Evolutionary conservation across 2,797 vertebrate species (phyloP), one percentile per base, ranked within the genome.

Genomic region (Sandelia bainsii): DNA sequence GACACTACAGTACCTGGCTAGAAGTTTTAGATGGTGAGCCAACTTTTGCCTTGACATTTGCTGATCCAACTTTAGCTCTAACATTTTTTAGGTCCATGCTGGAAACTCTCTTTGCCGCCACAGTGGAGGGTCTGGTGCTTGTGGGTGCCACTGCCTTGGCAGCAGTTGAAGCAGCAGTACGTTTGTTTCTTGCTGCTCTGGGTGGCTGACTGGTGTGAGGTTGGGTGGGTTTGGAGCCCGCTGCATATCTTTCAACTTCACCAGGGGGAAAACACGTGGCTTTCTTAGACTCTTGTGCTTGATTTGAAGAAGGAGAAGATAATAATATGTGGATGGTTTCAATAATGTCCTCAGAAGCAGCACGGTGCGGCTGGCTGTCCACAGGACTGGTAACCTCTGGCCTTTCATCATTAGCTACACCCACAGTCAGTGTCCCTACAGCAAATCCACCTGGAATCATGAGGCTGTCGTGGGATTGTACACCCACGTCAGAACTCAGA

Each of bases 61-160:
- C 88, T 5, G 95, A 95, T 46, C 94, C 84, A 22, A 95, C 93
- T 89, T 96, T 97, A 48, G 96, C 92, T 73, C 95, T 96, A 20
- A 96, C 73, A 0, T 96, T 91, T 87, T 94, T 97, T 53, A 96
- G 93, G 81, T 96, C 95, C 29, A 93, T 92, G 88, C 91, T 96
- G 27, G 95, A 94, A 68, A 94, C 94, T 77, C 86, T 95, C 80
- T 96, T 92, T 6, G 92, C 83, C 45, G 95, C 94, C 0, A 64
- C 79, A 77, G 90, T 93, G 22, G 81, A 89, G 0, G 72, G 57
- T 87, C 92, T 95, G 69, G 67, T 77, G n/a, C 80, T 66, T 50
- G 83, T 78, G 17, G 10, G 14, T 37, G 69, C 0, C 0, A 58
- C 5, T 3, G 84, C 58, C 49, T 75, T 85, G 1, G 46, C 12